Percentiles rank a stretch among this genome's conserved stretches.
Conservation (phyloP, 2,888 invertebrate genomes). For the Marronus borbonicus region DNA sequence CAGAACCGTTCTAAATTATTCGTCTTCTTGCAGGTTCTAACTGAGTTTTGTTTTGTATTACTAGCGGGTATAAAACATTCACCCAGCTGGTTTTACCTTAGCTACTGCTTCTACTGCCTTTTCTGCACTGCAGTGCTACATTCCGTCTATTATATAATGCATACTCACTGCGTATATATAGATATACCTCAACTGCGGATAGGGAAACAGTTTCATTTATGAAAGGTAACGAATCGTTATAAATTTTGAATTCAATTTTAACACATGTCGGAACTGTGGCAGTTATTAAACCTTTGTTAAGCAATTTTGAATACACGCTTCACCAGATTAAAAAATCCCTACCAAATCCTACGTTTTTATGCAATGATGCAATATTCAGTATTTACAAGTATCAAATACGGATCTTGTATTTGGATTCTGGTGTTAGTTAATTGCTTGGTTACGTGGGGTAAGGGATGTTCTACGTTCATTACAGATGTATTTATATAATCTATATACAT, state of each 20-base stretch:
- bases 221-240: slow-evolving; percentile 43
- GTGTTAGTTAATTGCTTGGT: too few species aligned
- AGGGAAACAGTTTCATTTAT: slow-evolving; percentile 42
- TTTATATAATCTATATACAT: too few species aligned
- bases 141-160: slow-evolving; percentile 52
- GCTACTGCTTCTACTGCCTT: slow-evolving; percentile 44
- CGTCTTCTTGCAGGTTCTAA: slow-evolving; percentile 55
- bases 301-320: background rate
- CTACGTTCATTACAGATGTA: too few species aligned
- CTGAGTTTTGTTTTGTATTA: slow-evolving; percentile 57
- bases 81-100: slow-evolving; percentile 52
- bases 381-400: too few species aligned
- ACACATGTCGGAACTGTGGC: slow-evolving; percentile 18
- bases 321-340: too few species aligned
- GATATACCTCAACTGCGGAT: background rate
- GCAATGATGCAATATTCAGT: too few species aligned
- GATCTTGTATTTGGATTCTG: too few species aligned
- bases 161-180: slow-evolving; percentile 1
- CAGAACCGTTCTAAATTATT: slow-evolving; percentile 57
- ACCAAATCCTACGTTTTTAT: too few species aligned
- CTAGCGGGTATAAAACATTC: slow-evolving; percentile 55
- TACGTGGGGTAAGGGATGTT: too few species aligned
- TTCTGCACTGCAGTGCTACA: slow-evolving; percentile 44
- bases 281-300: slow-evolving; percentile 48
- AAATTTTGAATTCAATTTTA: slow-evolving; percentile 45